Evolutionary conservation across 1,140 invertebrate genomes (phyloP), one percentile per base, ranked within the genome.

Genomic region (Euglossa dilemma): DNA sequence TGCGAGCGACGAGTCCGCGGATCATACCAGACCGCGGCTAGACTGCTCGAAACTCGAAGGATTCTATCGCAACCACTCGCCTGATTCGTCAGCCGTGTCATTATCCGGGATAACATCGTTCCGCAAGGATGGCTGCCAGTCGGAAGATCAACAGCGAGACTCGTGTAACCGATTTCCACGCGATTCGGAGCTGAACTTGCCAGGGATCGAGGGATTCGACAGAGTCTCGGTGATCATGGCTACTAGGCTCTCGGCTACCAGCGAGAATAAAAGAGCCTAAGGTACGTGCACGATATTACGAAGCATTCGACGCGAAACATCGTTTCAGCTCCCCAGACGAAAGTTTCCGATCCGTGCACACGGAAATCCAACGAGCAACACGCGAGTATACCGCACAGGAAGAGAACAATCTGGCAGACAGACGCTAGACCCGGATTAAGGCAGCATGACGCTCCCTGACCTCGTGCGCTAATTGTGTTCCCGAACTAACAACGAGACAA

Each of bases 401-500:
- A 76, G 63, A 47, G 28, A 67, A 50, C 63, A 67, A 76, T 82
- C 28, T 8, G 43, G n/a, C 43, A 20, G 57, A 28, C 57, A 50
- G 45, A 67, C 52, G 16, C 4, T 36, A 52, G 59, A 45, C 23
- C 43, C 25, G 47, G 52, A 57, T 82, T 59, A 82, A 82, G 47
- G 18, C 36, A 67, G 52, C 61, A 81, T 64, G 80, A 86, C 50
- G 63, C 56, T 57, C n/a, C 28, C 20, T 25, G 36, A 64, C 36
- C 45, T 75, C 56, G 57, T 23, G 36, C 25, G 11, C 77, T 56
- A 84, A 83, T 87, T n/a, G 64, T 12, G 45, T 71, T 79, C 28
- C 52, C 20, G 43, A 75, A 80, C 70, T 84, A 88, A 78, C 75
- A 84, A 73, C 28, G 66, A 52, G 54, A 69, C 80, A 78, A 74